Percentiles rank a stretch among this genome's conserved stretches.
Evolutionary conservation across 2,797 vertebrate species (phyloP).

Genomic region (Macropus fuliginosus): DNA sequence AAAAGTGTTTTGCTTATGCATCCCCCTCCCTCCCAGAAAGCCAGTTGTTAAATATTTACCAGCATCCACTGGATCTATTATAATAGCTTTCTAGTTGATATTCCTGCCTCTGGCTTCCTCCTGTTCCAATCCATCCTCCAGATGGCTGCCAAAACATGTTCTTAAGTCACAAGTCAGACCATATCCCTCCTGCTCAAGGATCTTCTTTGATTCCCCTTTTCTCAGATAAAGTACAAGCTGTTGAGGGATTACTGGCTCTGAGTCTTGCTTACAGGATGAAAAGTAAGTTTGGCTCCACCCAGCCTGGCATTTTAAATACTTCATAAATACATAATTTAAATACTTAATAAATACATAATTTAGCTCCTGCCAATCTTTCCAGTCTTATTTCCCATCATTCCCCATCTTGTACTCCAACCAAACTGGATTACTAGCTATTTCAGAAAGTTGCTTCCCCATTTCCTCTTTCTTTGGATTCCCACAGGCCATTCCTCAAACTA

Average conservation of each 20-base stretch:
- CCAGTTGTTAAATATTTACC: not conserved
- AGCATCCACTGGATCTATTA: not conserved
- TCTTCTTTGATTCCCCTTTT: not conserved
- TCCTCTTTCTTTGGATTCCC: not conserved
- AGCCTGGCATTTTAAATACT: not conserved
- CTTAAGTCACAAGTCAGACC: not conserved
- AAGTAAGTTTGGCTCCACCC: not conserved
- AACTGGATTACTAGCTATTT: not conserved
- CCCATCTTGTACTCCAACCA: not conserved
- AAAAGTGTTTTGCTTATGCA: not conserved
- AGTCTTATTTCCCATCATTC: not conserved
- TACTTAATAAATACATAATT: not conserved
- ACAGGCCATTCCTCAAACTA: not conserved
- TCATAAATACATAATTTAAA: no score
- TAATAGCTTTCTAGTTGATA: not conserved
- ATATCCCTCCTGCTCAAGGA: not conserved
- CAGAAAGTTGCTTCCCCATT: not conserved
- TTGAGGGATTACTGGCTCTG: not conserved
- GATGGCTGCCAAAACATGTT: not conserved
- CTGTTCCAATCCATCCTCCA: not conserved
- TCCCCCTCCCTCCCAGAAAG: no score
- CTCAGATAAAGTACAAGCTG: not conserved
- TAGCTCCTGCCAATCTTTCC: not conserved
- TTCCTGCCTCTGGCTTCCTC: not conserved
- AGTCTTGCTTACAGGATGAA: not conserved